A percentile compares a stretch with the other conserved stretches of the same genome.
Conservation (phyloP, 1,140 invertebrate genomes). For the Drosophila baimaii region DNA sequence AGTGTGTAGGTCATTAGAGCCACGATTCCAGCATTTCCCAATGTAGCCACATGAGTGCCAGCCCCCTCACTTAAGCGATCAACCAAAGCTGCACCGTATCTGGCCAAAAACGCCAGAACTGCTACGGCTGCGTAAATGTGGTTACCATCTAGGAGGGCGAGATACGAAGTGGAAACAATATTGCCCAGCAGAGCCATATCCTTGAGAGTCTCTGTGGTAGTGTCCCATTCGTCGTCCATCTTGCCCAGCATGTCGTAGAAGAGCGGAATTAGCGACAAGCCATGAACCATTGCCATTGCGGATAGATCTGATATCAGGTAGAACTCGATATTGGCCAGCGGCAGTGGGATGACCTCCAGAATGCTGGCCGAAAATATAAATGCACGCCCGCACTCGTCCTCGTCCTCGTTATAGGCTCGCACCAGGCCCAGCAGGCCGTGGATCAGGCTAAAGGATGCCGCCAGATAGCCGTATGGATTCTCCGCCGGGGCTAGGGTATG, state of each 20-base stretch:
- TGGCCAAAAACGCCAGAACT: slow-evolving; percentile 24
- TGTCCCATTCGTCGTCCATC: slow-evolving; percentile 50
- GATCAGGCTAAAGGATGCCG: slow-evolving; percentile 57
- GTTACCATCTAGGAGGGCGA: slow-evolving; percentile 47
- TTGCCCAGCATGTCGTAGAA: slow-evolving; percentile 63
- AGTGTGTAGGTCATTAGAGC: slow-evolving; percentile 52
- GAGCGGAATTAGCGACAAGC: slow-evolving; percentile 58
- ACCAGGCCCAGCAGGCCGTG: slow-evolving; percentile 59
- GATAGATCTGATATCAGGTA: slow-evolving; percentile 37
- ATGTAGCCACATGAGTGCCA: slow-evolving; percentile 17
- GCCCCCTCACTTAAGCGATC: slow-evolving; percentile 3
- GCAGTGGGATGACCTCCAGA: slow-evolving; percentile 46
- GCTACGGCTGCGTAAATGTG: slow-evolving; percentile 32
- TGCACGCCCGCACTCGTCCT: slow-evolving; percentile 28
- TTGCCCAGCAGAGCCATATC: slow-evolving; percentile 65
- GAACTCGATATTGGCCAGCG: slow-evolving; percentile 61
- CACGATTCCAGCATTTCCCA: slow-evolving; percentile 48
- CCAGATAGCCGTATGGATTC: slow-evolving; percentile 60
- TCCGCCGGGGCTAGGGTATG: slow-evolving; percentile 22
- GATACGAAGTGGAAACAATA: slow-evolving; percentile 49
- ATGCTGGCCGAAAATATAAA: slow-evolving; percentile 42
- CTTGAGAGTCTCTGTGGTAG: slow-evolving; percentile 47
- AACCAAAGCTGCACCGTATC: slow-evolving; percentile 40
- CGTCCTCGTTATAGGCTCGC: slow-evolving; percentile 14
- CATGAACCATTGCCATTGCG: slow-evolving; percentile 41